A percentile compares a stretch with the other conserved stretches of the same genome.
These are phyloP conservation scores for Colletes collaris DNA, from an alignment of 2,888 invertebrate species.

Conservation along the genomic window DNA sequence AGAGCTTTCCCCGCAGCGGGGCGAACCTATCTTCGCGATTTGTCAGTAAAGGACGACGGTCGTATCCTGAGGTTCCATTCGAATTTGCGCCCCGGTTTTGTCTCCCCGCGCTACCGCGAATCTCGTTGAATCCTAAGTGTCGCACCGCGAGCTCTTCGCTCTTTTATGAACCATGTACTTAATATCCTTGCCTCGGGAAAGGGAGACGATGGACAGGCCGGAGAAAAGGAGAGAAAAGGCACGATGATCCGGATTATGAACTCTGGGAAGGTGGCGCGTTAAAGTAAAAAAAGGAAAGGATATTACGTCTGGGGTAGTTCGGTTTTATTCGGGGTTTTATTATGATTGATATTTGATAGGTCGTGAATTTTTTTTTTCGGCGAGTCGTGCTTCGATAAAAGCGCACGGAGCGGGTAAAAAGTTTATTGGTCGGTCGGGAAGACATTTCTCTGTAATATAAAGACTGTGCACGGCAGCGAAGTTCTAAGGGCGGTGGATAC, in stretches of 20 bases:
- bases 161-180: constrained; percentile 45
- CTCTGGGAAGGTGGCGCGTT: constrained; percentile 29
- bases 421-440: neutral
- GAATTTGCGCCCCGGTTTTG: constrained; percentile 43
- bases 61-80: constrained; percentile 45
- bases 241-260: constrained; percentile 41
- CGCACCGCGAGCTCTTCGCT: constrained; percentile 20
- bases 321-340: constrained; percentile 40
- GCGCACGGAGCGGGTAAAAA: neutral
- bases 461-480: no score
- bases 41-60: constrained; percentile 69
- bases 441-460: neutral
- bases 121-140: constrained; percentile 9
- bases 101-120: constrained; percentile 17
- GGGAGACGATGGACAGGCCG: neutral
- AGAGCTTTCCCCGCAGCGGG: constrained; percentile 66
- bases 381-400: constrained; percentile 10
- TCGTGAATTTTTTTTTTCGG: constrained; percentile 20
- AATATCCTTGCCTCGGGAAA: constrained; percentile 12
- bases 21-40: constrained; percentile 75
- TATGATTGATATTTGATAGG: constrained; percentile 41
- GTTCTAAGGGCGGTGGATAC: no score
- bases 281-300: constrained; percentile 5
- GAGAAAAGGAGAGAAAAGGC: neutral
- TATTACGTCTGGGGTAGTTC: constrained; percentile 16